A percentile compares a stretch with the other conserved stretches of the same genome.
Evolutionary conservation across 1,140 invertebrate species (phyloP).

Genomic region (Samia ricini): DNA sequence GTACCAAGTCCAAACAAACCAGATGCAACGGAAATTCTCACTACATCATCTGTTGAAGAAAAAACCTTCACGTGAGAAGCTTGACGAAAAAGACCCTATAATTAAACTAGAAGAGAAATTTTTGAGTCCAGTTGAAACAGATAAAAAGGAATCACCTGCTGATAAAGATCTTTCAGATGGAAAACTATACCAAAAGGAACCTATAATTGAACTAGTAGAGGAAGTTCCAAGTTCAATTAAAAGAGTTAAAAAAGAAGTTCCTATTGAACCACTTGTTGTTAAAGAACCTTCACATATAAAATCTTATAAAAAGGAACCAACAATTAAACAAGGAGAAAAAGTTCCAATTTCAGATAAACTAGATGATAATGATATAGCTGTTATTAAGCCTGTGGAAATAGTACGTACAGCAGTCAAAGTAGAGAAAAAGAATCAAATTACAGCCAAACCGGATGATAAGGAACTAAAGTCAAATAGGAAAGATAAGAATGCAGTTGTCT

Average conservation of each 20-base stretch:
- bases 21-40: neutral
- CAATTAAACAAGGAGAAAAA: slow-evolving; percentile 3
- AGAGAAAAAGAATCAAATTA: neutral
- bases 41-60: slow-evolving; percentile 1
- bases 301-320: neutral
- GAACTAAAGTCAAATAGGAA: too few species aligned
- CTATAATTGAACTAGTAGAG: neutral
- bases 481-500: too few species aligned
- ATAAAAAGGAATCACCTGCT: neutral
- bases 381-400: neutral
- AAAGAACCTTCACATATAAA: slow-evolving; percentile 2
- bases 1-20: neutral
- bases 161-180: too few species aligned
- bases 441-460: too few species aligned
- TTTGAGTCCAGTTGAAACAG: neutral
- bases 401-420: neutral
- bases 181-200: neutral
- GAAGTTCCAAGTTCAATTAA: neutral
- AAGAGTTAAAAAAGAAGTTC: neutral
- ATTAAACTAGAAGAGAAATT: neutral
- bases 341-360: slow-evolving; percentile 5
- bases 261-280: neutral
- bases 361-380: neutral
- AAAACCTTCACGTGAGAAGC: slow-evolving; percentile 4
- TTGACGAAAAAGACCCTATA: slow-evolving; percentile 14